These are phyloP conservation scores for Drymodes brunneopygia DNA, from an alignment of 2,113 vertebrate genomes.

Conservation along the genomic window DNA sequence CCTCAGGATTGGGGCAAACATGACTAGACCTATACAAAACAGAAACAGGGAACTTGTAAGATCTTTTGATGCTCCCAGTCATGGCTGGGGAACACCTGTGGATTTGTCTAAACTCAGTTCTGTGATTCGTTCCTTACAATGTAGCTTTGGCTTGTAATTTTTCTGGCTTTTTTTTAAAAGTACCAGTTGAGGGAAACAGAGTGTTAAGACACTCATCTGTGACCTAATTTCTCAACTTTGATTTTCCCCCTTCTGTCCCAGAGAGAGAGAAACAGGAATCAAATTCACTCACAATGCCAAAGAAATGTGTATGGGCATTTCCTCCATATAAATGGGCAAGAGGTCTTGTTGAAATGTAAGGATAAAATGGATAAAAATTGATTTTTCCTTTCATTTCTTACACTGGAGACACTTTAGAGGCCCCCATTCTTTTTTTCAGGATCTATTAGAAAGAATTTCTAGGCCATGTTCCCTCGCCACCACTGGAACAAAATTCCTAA, in stretches of 20 bases:
- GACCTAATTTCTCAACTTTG: not conserved
- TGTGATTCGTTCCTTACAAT: not conserved
- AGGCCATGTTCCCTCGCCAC: not conserved
- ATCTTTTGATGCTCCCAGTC: not conserved
- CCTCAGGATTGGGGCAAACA: not conserved
- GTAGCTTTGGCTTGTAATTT: not conserved
- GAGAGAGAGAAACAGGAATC: not conserved
- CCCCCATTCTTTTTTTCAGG: not conserved
- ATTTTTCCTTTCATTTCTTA: not conserved
- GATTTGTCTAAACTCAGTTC: not conserved
- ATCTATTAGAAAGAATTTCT: not conserved
- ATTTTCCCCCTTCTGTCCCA: not conserved
- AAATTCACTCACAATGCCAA: not conserved
- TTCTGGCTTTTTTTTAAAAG: not conserved
- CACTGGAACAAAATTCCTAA: not conserved
- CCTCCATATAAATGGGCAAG: not conserved
- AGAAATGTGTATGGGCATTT: fast-evolving
- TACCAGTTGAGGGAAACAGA: not conserved
- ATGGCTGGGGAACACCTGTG: fast-evolving
- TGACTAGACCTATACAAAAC: not conserved
- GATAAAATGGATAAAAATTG: not conserved
- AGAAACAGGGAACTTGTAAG: not conserved
- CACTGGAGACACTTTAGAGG: not conserved
- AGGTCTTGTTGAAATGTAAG: not conserved
- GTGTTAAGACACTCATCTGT: fast-evolving